Conservation (phyloP, 2,888 invertebrate species). For the Cheilosia urbana region DNA sequence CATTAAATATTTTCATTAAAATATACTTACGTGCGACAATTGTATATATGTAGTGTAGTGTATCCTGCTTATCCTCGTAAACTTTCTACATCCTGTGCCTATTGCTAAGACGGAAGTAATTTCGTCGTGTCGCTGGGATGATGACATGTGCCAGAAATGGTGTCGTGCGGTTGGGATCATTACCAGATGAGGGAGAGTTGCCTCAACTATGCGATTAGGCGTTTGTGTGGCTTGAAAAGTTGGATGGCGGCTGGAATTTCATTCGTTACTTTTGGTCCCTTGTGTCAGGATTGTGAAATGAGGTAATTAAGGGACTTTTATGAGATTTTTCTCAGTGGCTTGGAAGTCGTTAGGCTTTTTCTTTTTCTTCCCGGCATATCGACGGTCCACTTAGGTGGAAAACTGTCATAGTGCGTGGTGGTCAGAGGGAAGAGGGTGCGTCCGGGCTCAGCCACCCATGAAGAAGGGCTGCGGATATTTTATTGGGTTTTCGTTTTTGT, state of each 20-base stretch:
- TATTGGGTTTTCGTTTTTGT: too few relatives aligned
- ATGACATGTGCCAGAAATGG: conserved; percentile 63
- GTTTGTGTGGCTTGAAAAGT: conserved; percentile 42
- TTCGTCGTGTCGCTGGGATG: conserved; percentile 54
- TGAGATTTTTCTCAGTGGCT: conserved; percentile 37
- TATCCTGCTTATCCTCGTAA: conserved; percentile 55
- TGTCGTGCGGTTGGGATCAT: conserved; percentile 64
- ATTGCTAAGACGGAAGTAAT: conserved; percentile 63
- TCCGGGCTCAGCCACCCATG: too few relatives aligned
- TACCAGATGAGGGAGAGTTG: conserved; percentile 23
- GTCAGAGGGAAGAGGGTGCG: too few relatives aligned
- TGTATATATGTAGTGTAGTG: conserved; percentile 5
- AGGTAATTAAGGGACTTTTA: conserved; percentile 72
- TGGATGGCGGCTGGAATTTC: conserved; percentile 40
- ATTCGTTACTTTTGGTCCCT: conserved; percentile 18
- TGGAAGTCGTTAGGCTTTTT: conserved; percentile 26
- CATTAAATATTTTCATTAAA: conserved; percentile 66
- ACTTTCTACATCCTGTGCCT: conserved; percentile 46
- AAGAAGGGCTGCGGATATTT: too few relatives aligned
- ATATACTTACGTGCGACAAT: conserved; percentile 51
- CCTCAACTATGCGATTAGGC: conserved; percentile 47
- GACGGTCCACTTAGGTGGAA: too few relatives aligned
- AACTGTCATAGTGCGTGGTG: too few relatives aligned
- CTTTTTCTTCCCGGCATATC: too few relatives aligned
- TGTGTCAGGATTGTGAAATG: conserved; percentile 35